A percentile compares a stretch with the other conserved stretches of the same genome.
phyloP scores from a whole-genome alignment of 2,888 invertebrate genomes.

The Monoplex corrugatus region DNA sequence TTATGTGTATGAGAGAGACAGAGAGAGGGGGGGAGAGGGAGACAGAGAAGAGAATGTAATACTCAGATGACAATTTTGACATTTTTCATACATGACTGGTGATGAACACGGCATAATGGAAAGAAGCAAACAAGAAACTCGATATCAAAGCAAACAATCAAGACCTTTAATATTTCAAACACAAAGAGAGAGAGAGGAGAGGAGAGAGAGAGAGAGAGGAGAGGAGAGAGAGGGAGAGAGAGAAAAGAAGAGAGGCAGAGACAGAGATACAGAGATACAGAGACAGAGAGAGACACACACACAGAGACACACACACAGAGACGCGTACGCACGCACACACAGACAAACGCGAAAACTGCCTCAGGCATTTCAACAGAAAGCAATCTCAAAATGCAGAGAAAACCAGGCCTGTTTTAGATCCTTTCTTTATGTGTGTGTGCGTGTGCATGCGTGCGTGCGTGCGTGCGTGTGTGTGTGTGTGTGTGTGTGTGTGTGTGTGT shows the following conservation, averaged over 20 bases:
- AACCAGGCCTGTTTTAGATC: neutral
- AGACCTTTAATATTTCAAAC: too few species aligned
- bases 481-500: neutral
- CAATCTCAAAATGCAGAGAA: neutral
- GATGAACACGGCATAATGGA: neutral
- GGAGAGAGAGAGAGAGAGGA: neutral
- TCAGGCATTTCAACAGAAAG: neutral
- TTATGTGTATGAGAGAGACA: neutral
- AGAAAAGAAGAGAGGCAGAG: neutral
- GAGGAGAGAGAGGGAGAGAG: neutral
- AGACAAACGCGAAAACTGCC: too few species aligned
- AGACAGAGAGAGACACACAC: neutral
- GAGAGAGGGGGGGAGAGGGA: neutral
- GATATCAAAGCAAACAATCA: too few species aligned
- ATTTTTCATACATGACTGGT: too few species aligned
- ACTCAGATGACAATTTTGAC: neutral
- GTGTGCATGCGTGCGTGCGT: too few species aligned
- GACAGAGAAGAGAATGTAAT: neutral
- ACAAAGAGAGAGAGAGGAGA: neutral
- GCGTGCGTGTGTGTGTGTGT: neutral
- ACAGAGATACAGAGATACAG: neutral
- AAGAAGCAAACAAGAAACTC: too few species aligned
- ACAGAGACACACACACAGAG: neutral
- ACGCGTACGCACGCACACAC: too few species aligned
- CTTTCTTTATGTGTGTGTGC: neutral